These are phyloP conservation scores for Gymnocheta viridis DNA, from an alignment of 2,888 invertebrate genomes.

Conservation along the genomic window DNA sequence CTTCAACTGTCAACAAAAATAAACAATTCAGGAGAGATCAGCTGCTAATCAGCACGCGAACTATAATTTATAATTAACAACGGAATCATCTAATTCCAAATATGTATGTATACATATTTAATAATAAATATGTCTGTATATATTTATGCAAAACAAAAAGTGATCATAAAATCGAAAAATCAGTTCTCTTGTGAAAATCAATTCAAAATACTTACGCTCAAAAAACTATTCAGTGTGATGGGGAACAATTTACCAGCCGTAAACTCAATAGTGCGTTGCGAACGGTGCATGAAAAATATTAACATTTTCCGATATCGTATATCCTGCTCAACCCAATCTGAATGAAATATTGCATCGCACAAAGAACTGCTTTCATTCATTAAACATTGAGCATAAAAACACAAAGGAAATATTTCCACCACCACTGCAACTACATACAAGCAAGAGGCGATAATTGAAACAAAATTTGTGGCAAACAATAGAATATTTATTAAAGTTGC, in stretches of 20 bases:
- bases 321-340: constrained; percentile 69
- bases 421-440: constrained; percentile 70
- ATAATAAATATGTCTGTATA: no score
- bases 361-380: constrained; percentile 68
- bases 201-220: constrained; percentile 68
- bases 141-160: no score
- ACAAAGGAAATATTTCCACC: constrained; percentile 69
- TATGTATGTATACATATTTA: no score
- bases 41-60: no score
- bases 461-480: constrained; percentile 65
- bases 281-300: constrained; percentile 70
- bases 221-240: constrained; percentile 71
- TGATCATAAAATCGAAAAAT: not conserved
- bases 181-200: not conserved
- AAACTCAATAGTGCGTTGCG: constrained; percentile 62
- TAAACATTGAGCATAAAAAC: constrained; percentile 70
- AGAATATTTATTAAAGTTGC: constrained; percentile 70
- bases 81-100: no score
- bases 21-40: no score
- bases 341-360: constrained; percentile 69
- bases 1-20: no score
- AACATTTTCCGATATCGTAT: constrained; percentile 65
- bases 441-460: constrained; percentile 62
- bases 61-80: no score
- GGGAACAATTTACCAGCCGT: constrained; percentile 71